Evolutionary conservation across 2,888 invertebrate species (phyloP).

Genomic region (Lapara coniferarum): DNA sequence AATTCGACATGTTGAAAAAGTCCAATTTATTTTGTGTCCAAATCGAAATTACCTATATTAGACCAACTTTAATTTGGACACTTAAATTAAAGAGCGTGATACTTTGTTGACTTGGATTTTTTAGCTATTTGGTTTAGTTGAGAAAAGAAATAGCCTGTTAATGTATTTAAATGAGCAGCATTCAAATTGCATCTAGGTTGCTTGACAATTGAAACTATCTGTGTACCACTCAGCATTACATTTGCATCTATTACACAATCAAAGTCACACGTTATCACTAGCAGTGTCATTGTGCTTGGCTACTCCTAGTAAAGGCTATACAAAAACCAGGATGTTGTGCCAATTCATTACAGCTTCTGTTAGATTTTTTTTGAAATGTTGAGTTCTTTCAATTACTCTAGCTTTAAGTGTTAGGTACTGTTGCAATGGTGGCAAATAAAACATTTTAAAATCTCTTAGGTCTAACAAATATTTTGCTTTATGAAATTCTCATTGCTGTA

Average conservation of each 20-base stretch:
- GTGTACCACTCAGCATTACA: neutral
- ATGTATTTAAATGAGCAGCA: slow-evolving; percentile 38
- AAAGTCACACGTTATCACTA: neutral
- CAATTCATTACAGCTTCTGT: neutral
- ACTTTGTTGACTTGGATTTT: slow-evolving; percentile 7
- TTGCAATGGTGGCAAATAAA: too few relatives aligned
- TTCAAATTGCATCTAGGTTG: slow-evolving; percentile 18
- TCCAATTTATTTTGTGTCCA: slow-evolving; percentile 21
- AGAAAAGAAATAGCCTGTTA: slow-evolving; percentile 5
- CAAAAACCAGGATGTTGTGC: slow-evolving; percentile 13
- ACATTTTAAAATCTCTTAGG: neutral
- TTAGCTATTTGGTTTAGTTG: neutral
- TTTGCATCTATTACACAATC: neutral
- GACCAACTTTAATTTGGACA: slow-evolving; percentile 11
- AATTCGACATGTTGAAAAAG: slow-evolving; percentile 9
- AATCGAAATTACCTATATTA: slow-evolving; percentile 21
- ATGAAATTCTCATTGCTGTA: too few relatives aligned
- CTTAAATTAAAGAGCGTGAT: slow-evolving; percentile 18
- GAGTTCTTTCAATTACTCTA: neutral
- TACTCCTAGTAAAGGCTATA: neutral
- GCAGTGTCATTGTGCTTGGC: neutral
- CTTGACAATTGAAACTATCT: slow-evolving; percentile 5
- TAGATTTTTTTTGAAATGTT: neutral
- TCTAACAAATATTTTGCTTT: too few relatives aligned
- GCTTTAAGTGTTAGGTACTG: too few relatives aligned